Percentiles rank a stretch among this genome's conserved stretches.
phyloP scores from a whole-genome alignment of 1,140 invertebrate species.

The Parapsyche elsis region DNA sequence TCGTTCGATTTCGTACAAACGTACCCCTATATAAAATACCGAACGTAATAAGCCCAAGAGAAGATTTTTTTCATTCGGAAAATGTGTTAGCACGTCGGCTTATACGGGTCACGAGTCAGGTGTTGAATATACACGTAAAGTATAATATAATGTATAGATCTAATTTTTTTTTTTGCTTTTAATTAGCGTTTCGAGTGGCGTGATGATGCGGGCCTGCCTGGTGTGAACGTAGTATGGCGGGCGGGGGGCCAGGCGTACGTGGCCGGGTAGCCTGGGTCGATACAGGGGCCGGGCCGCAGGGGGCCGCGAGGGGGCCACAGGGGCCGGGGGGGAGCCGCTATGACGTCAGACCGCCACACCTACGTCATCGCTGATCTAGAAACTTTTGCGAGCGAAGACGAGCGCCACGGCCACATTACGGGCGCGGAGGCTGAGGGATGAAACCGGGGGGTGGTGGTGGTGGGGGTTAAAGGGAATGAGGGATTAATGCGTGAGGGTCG shows the following conservation, averaged over 20 bases:
- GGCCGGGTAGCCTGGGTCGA: slow-evolving; percentile 43
- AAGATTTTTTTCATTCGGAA: not conserved
- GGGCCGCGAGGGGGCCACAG: slow-evolving; percentile 24
- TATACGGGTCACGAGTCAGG: not conserved
- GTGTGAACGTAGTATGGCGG: not conserved
- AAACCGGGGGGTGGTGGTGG: not conserved
- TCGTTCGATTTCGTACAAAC: not conserved
- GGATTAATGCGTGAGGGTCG: not conserved
- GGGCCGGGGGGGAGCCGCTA: slow-evolving; percentile 35
- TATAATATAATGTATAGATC: not conserved
- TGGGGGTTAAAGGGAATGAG: not conserved
- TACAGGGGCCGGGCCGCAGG: slow-evolving; percentile 38
- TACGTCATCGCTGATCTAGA: slow-evolving; percentile 51
- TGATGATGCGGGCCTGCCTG: not conserved
- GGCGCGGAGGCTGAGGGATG: not conserved
- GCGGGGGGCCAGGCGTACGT: slow-evolving; percentile 43
- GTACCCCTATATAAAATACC: not conserved
- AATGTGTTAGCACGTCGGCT: not conserved
- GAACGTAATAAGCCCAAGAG: not conserved
- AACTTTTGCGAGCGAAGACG: slow-evolving; percentile 28
- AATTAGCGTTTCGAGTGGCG: not conserved
- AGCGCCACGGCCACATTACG: not conserved
- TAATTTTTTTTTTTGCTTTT: not conserved
- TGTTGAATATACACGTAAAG: not conserved
- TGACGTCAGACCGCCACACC: slow-evolving; percentile 51